phyloP scores from a whole-genome alignment of 2,113 vertebrate genomes.

The Pristiophorus japonicus region DNA sequence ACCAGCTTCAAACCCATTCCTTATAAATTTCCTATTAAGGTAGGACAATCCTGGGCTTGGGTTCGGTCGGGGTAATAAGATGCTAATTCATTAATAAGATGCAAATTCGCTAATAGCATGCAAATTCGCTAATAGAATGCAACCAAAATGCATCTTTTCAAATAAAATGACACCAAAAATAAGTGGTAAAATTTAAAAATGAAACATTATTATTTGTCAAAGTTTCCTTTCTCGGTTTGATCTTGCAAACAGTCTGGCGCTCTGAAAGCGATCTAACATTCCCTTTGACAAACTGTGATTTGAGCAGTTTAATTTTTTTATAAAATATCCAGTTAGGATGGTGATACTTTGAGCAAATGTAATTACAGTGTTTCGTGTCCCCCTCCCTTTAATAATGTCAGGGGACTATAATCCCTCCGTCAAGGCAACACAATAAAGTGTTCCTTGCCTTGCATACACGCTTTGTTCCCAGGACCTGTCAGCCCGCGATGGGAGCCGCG shows the following conservation, averaged over 20 bases:
- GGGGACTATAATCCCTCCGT: slow-evolving; percentile 27
- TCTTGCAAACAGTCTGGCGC: neutral
- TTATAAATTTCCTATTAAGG: neutral
- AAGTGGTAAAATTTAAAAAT: neutral
- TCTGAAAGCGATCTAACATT: slow-evolving; percentile 9
- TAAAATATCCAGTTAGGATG: slow-evolving; percentile 35
- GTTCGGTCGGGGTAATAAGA: neutral
- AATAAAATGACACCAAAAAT: slow-evolving; percentile 19
- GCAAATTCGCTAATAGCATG: neutral
- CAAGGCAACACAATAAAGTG: slow-evolving; percentile 31
- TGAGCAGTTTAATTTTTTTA: slow-evolving; percentile 33
- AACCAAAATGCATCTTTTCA: slow-evolving; percentile 15
- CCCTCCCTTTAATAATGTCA: slow-evolving; percentile 23
- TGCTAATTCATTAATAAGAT: neutral
- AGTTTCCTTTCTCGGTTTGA: neutral
- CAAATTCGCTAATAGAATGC: slow-evolving; percentile 8
- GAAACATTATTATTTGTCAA: slow-evolving; percentile 29
- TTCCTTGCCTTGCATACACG: neutral
- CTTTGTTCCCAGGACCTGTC: slow-evolving; percentile 32
- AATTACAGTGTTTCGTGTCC: slow-evolving; percentile 35
- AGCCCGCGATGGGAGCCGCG: neutral
- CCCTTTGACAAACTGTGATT: neutral
- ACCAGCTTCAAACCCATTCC: neutral
- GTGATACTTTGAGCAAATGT: slow-evolving; percentile 30
- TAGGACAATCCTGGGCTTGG: neutral